A percentile compares a stretch with the other conserved stretches of the same genome.
These are phyloP conservation scores for Dermatophagoides farinae DNA, from an alignment of 1,140 invertebrate species.

Conservation along the genomic window DNA sequence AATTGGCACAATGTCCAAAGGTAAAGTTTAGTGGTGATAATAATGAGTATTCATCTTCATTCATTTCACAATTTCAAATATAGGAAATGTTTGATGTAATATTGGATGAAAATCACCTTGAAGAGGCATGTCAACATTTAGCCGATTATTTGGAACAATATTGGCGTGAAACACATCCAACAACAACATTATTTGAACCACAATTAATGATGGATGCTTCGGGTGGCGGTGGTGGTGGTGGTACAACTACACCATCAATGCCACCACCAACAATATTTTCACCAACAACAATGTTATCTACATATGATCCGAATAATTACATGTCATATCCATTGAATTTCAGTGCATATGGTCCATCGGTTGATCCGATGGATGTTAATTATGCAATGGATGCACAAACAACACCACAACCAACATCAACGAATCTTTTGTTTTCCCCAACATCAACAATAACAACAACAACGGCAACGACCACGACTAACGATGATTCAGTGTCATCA, in stretches of 20 bases:
- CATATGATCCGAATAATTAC: background rate
- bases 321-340: background rate
- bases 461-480: too few species aligned
- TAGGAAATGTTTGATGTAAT: slow-evolving; percentile 96
- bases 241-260: too few species aligned
- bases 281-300: background rate
- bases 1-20: slow-evolving; percentile 84
- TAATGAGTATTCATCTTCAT: slow-evolving; percentile 9
- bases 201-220: background rate
- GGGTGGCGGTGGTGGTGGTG: too few species aligned
- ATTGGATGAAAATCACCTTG: slow-evolving; percentile 90
- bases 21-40: slow-evolving; percentile 23
- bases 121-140: slow-evolving; percentile 96
- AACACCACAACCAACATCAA: too few species aligned
- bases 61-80: background rate
- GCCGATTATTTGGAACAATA: slow-evolving; percentile 94
- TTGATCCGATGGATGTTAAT: slow-evolving; percentile 12
- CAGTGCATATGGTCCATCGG: slow-evolving; percentile 5
- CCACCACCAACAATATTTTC: background rate
- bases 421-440: too few species aligned
- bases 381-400: background rate
- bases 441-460: too few species aligned
- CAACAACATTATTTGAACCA: slow-evolving; percentile 22
- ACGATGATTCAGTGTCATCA: too few species aligned
- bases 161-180: slow-evolving; percentile 91